A percentile compares a stretch with the other conserved stretches of the same genome.
These are phyloP conservation scores for Andricus curvator DNA, from an alignment of 2,888 invertebrate genomes.

Conservation along the genomic window DNA sequence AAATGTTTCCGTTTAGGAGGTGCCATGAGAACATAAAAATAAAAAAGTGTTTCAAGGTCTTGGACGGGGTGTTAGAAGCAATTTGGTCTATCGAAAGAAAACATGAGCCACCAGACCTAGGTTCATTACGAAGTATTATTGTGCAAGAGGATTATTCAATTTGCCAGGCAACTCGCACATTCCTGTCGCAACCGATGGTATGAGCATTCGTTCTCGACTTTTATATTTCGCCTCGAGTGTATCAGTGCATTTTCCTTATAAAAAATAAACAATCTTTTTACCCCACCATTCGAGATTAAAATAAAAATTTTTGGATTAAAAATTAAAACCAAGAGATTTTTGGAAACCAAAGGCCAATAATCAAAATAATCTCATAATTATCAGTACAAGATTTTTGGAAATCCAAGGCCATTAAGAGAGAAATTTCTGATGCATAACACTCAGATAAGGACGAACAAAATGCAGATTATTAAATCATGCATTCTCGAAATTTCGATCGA, in stretches of 20 bases:
- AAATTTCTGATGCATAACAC: neutral
- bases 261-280: neutral
- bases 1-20: too few relatives aligned
- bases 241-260: neutral
- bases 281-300: neutral
- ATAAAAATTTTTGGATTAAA: neutral
- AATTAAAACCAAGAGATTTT: neutral
- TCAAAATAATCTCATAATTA: neutral
- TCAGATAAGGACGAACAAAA: neutral
- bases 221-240: slow-evolving; percentile 51
- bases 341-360: neutral
- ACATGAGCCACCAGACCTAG: slow-evolving; percentile 37
- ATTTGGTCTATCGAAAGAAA: neutral
- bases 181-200: slow-evolving; percentile 52
- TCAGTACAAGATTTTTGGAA: neutral
- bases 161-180: slow-evolving; percentile 47
- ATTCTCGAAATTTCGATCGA: neutral
- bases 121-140: slow-evolving; percentile 52
- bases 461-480: neutral
- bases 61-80: neutral
- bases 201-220: slow-evolving; percentile 43
- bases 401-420: neutral
- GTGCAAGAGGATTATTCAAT: slow-evolving; percentile 54
- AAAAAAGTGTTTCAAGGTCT: neutral
- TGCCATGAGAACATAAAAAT: neutral